Evolutionary conservation across 2,888 invertebrate genomes (phyloP).

Genomic region (Abrostola triplasia): DNA sequence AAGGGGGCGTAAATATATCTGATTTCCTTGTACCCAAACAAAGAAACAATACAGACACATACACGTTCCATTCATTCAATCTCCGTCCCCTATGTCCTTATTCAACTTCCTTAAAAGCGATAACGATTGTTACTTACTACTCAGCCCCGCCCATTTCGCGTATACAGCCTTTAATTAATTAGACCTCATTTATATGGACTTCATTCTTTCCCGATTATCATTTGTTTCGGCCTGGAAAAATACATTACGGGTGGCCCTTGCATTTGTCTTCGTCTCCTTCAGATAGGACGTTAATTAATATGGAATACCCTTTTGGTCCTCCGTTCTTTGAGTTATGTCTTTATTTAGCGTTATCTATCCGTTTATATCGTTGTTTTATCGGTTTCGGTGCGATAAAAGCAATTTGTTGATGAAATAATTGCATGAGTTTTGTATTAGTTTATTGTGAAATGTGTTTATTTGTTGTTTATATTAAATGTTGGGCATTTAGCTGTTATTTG

Average conservation of each 20-base stretch:
- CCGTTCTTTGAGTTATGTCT: slow-evolving; percentile 73
- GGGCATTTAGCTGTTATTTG: not conserved
- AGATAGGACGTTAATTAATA: slow-evolving; percentile 85
- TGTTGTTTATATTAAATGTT: slow-evolving; percentile 11
- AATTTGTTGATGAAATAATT: slow-evolving; percentile 41
- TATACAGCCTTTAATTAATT: slow-evolving; percentile 79
- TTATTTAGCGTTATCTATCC: slow-evolving; percentile 65
- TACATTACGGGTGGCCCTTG: slow-evolving; percentile 81
- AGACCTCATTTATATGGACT: slow-evolving; percentile 83
- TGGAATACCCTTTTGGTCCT: slow-evolving; percentile 83
- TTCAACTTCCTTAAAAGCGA: slow-evolving; percentile 30
- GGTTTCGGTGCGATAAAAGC: slow-evolving; percentile 33
- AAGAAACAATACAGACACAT: slow-evolving; percentile 30
- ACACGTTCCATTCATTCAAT: slow-evolving; percentile 29
- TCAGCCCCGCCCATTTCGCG: slow-evolving; percentile 52
- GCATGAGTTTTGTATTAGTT: slow-evolving; percentile 37
- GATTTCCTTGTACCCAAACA: slow-evolving; percentile 30
- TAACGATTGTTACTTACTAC: slow-evolving; percentile 43
- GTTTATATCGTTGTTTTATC: slow-evolving; percentile 40
- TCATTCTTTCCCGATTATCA: slow-evolving; percentile 88
- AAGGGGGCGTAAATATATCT: slow-evolving; percentile 29
- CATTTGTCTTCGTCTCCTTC: slow-evolving; percentile 87
- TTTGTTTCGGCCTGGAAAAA: slow-evolving; percentile 86
- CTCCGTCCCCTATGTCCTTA: slow-evolving; percentile 37
- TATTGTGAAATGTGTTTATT: slow-evolving; percentile 29